Conservation (phyloP, 2,113 vertebrate genomes). For the Dipodomys ordii region DNA sequence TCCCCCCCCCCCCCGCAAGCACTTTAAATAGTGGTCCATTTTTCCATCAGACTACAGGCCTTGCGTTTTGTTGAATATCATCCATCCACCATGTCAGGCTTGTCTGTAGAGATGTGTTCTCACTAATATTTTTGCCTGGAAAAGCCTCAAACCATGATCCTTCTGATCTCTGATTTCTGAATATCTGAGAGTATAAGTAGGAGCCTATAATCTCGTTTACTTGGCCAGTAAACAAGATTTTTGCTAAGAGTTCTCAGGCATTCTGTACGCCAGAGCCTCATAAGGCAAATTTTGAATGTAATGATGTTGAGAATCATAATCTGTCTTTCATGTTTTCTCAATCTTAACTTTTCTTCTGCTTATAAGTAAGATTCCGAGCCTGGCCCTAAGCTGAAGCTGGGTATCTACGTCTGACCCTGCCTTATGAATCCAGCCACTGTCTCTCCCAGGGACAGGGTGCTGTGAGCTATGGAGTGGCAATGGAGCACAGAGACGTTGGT, state of each 20-base stretch:
- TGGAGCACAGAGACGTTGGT: not conserved
- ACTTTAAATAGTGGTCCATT: no score
- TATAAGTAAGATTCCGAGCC: not conserved
- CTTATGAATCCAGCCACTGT: no score
- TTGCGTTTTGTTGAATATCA: no score
- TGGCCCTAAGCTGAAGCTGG: not conserved
- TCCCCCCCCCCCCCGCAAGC: no score
- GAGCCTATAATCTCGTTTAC: no score
- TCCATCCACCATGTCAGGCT: no score
- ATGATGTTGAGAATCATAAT: not conserved
- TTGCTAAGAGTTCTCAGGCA: not conserved
- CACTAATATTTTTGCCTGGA: no score
- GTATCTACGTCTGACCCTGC: not conserved
- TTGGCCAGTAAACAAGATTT: not conserved
- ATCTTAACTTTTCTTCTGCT: not conserved
- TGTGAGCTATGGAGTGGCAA: rapidly evolving
- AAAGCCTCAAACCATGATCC: no score
- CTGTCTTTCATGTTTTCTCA: not conserved
- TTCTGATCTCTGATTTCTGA: not conserved
- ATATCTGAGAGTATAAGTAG: no score
- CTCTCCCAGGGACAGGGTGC: not conserved
- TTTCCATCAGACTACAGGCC: no score
- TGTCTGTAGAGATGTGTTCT: no score
- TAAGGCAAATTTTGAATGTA: not conserved
- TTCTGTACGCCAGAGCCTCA: not conserved